Percentiles rank a stretch among this genome's conserved stretches.
Evolutionary conservation across 2,797 vertebrate genomes (phyloP).

Genomic region (Chelon auratus): DNA sequence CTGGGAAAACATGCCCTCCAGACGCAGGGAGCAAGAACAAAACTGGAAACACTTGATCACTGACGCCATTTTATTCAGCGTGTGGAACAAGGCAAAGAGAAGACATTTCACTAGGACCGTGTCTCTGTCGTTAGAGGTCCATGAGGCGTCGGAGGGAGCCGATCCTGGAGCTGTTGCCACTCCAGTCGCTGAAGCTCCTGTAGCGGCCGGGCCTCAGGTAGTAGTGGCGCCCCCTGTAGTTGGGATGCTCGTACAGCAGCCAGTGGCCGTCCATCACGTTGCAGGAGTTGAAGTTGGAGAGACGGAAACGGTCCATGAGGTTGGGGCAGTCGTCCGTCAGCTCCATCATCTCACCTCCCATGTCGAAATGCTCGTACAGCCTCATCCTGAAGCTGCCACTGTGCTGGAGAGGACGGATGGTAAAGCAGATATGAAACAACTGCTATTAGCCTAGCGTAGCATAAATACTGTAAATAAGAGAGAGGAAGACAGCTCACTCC

Average conservation of each 20-base stretch:
- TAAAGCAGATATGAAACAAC: too few relatives aligned
- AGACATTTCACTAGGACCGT: constrained; percentile 57
- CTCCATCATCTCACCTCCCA: constrained; percentile 79
- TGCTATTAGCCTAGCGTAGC: too few relatives aligned
- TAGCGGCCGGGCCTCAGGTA: constrained; percentile 79
- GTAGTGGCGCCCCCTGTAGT: constrained; percentile 80
- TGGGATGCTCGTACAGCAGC: constrained; percentile 81
- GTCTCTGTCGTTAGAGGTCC: constrained; percentile 73
- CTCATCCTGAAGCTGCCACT: constrained; percentile 75
- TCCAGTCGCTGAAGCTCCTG: constrained; percentile 78
- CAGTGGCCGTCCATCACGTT: constrained; percentile 80
- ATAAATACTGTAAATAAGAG: too few relatives aligned
- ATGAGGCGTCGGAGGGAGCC: constrained; percentile 79
- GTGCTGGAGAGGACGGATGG: constrained; percentile 57
- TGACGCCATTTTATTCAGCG: constrained; percentile 78
- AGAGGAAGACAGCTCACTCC: too few relatives aligned
- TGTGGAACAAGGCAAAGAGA: constrained; percentile 72
- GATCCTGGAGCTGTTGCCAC: constrained; percentile 69
- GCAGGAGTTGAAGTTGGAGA: constrained; percentile 79
- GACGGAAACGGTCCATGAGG: constrained; percentile 74
- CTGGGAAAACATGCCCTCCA: constrained; percentile 48
- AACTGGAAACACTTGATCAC: constrained; percentile 61
- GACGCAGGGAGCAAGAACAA: constrained; percentile 72
- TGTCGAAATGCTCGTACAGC: constrained; percentile 83
- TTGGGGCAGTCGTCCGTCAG: constrained; percentile 77